Conservation (phyloP, 1,140 invertebrate species). For the Conopomorpha cramerella region DNA sequence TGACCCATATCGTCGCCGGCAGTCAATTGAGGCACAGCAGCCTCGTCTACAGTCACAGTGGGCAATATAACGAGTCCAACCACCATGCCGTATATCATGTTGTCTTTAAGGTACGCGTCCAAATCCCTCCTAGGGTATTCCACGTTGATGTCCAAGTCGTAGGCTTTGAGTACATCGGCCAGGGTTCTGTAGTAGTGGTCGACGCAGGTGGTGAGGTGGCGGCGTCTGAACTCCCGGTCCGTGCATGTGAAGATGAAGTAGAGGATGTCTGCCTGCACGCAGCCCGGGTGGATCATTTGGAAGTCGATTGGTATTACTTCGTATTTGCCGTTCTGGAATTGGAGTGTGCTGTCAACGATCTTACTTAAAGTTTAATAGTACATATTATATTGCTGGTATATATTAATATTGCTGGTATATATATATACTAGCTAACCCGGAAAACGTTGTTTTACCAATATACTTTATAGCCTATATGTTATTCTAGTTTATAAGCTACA, state of each 20-base stretch:
- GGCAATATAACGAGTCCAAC: background rate
- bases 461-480: too few relatives aligned
- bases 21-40: constrained; percentile 4
- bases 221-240: constrained; percentile 18
- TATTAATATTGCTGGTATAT: too few relatives aligned
- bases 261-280: constrained; percentile 40
- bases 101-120: background rate
- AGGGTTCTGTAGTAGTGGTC: constrained; percentile 27
- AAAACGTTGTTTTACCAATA: too few relatives aligned
- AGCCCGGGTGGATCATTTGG: constrained; percentile 41
- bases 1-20: background rate
- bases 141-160: background rate
- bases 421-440: too few relatives aligned
- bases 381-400: too few relatives aligned
- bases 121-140: background rate
- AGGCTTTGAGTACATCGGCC: background rate
- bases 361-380: too few relatives aligned
- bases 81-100: background rate
- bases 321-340: constrained; percentile 15
- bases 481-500: too few relatives aligned
- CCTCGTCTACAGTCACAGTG: background rate
- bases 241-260: constrained; percentile 52
- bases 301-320: constrained; percentile 47
- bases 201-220: constrained; percentile 33
- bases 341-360: background rate